Evolutionary conservation across 2,888 invertebrate genomes (phyloP).

Genomic region (Troides oblongomaculatus): DNA sequence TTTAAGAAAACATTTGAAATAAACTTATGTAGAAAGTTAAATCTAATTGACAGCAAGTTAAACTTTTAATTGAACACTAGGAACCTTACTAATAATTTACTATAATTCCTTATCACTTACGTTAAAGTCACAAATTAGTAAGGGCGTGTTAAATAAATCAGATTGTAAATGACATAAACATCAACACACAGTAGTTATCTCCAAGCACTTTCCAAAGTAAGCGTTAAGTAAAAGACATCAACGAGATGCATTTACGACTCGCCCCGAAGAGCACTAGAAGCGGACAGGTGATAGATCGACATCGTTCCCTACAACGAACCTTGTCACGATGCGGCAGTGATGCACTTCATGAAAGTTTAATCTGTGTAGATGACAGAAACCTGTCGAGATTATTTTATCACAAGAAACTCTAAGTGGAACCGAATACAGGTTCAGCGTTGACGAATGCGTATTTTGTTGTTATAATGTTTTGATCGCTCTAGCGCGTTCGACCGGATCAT

Average conservation of each 20-base stretch:
- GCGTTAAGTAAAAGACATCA: conserved; percentile 75
- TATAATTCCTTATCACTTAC: conserved; percentile 14
- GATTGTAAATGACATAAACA: conserved; percentile 30
- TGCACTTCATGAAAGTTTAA: conserved; percentile 30
- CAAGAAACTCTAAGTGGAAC: conserved; percentile 30
- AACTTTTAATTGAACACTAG: conserved; percentile 14
- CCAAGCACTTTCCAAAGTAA: conserved; percentile 64
- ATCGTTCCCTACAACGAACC: conserved; percentile 20
- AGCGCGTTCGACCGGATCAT: conserved; percentile 74
- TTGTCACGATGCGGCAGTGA: conserved; percentile 25
- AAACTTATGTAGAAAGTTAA: conserved; percentile 25
- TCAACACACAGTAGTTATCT: conserved; percentile 45
- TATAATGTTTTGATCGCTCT: conserved; percentile 76
- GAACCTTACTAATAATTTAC: conserved; percentile 3
- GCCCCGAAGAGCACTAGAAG: conserved; percentile 27
- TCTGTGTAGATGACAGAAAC: conserved; percentile 31
- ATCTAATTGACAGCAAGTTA: conserved; percentile 8
- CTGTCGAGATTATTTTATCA: conserved; percentile 30
- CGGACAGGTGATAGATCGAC: conserved; percentile 28
- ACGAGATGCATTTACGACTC: conserved; percentile 55
- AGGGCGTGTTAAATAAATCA: conserved; percentile 19
- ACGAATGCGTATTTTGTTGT: conserved; percentile 61
- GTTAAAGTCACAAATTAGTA: conserved; percentile 13
- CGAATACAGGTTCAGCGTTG: conserved; percentile 41
- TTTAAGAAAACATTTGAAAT: conserved; percentile 1